phyloP scores from a whole-genome alignment of 2,113 vertebrate genomes.

The Epinephelus moara region DNA sequence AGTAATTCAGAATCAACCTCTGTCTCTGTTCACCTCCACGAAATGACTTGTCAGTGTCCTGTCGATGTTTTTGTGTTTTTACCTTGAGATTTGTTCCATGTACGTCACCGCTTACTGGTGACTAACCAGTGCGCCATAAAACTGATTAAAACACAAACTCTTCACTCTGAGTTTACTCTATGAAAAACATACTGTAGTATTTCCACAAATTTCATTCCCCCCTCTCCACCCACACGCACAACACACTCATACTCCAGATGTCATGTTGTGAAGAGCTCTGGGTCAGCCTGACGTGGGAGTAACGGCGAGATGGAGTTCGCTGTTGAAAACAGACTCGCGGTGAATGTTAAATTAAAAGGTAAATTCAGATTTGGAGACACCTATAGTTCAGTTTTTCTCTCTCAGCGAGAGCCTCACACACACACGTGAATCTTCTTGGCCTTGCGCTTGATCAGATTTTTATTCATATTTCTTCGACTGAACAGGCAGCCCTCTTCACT shows the following conservation, averaged over 20 bases:
- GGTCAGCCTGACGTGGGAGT: slow-evolving; percentile 51
- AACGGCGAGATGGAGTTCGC: slow-evolving; percentile 18
- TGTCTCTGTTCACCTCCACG: not conserved
- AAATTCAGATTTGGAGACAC: not conserved
- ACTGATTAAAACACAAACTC: slow-evolving; percentile 4
- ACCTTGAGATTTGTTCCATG: not conserved
- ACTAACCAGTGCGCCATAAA: not conserved
- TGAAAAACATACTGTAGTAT: not conserved
- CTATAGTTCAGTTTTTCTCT: not conserved
- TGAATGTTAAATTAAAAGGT: slow-evolving; percentile 9
- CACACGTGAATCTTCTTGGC: not conserved
- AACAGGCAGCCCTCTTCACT: slow-evolving; percentile 14
- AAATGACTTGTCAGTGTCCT: not conserved
- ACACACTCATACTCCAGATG: slow-evolving; percentile 31
- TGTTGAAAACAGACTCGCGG: slow-evolving; percentile 25
- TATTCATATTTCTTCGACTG: slow-evolving; percentile 21
- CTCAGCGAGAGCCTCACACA: not conserved
- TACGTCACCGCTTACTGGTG: not conserved
- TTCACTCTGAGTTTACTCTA: not conserved
- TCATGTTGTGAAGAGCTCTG: slow-evolving; percentile 39
- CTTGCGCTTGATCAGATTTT: slow-evolving; percentile 12
- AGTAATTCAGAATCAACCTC: not conserved
- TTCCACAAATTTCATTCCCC: slow-evolving; percentile 21
- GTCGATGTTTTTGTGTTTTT: not conserved
- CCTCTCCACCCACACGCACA: slow-evolving; percentile 16